Base-by-base conservation (phyloP, 1,140 invertebrate species). In the Lysiphlebus fabarum region DNA sequence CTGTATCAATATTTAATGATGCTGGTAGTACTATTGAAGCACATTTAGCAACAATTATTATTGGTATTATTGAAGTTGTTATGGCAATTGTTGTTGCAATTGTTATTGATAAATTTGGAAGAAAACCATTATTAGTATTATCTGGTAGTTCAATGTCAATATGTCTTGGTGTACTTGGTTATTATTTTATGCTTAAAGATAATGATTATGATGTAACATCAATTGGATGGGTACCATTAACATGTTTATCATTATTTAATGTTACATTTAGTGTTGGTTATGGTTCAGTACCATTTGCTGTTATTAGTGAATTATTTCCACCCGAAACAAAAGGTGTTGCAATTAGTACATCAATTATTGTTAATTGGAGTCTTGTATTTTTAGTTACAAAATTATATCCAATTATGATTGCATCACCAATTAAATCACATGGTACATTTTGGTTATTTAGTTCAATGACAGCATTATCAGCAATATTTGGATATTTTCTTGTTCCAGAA, bases 241-340 rank as follows among this genome's bases (percentile, higher is more conserved):
- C 74, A 2, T 74, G 70, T 51, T 66, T 82, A 9, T 69, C 78
- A 12, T 59, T 78, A 54, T 83, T 77, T 68, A 79, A 80, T 53
- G 69, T 79, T 9, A 71, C 78, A 0, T 81, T 79, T 62, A 76
- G 75, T 44, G 59, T 81, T 6, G 87, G 87, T 4, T 86, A 85
- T 73, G 87, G 88, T 37, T 85, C 89, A 8, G 84, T 91, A 48
- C 88, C 89, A 0, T 89, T 87, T 81, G 81, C 90, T 7, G 79
- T 90, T 65, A 85, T 88, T 65, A 83, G 78, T 11, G 85, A 90
- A 74, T 74, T 88, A 11, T 87, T 88, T 58, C 84, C 87, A n/a
- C 79, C 81, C 4, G 82, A 83, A 67, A 84, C 85, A 3, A 82
- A 86, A 67, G 84, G 81, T 10, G 71, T 82, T 26, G 85, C 85